phyloP scores from a whole-genome alignment of 2,113 vertebrate genomes.

The Cynocephalus volans region DNA sequence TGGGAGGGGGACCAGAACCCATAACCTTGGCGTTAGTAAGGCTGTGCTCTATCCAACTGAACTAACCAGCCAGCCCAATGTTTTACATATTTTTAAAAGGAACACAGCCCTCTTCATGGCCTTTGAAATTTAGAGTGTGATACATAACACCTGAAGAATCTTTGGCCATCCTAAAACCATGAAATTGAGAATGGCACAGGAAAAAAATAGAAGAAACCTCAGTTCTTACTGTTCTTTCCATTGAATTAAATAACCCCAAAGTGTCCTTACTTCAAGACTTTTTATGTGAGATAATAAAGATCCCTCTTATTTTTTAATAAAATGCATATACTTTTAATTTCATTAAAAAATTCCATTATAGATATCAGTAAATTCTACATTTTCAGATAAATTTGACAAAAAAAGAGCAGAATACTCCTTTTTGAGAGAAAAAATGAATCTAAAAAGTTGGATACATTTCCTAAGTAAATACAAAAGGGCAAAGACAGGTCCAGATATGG shows the following conservation, averaged over 20 bases:
- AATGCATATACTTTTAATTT: not conserved
- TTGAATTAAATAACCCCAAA: not conserved
- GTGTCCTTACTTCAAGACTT: not conserved
- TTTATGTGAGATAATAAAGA: not conserved
- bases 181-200: not conserved
- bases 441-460: not conserved
- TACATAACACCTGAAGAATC: not conserved
- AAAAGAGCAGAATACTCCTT: not conserved
- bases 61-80: too few species aligned
- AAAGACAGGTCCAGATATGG: not conserved
- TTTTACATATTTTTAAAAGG: not conserved
- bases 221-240: constrained; percentile 38
- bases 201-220: not conserved
- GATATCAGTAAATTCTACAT: not conserved
- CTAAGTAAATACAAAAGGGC: constrained; percentile 1
- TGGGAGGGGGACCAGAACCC: too few species aligned
- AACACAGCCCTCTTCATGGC: not conserved
- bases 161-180: not conserved
- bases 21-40: too few species aligned
- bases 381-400: not conserved
- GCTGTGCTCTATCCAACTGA: too few species aligned
- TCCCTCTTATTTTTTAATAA: not conserved
- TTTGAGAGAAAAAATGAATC: not conserved
- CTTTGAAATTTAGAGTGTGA: not conserved
- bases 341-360: not conserved